phyloP scores from a whole-genome alignment of 2,797 vertebrate species.

The Hozukius guyotensis region DNA sequence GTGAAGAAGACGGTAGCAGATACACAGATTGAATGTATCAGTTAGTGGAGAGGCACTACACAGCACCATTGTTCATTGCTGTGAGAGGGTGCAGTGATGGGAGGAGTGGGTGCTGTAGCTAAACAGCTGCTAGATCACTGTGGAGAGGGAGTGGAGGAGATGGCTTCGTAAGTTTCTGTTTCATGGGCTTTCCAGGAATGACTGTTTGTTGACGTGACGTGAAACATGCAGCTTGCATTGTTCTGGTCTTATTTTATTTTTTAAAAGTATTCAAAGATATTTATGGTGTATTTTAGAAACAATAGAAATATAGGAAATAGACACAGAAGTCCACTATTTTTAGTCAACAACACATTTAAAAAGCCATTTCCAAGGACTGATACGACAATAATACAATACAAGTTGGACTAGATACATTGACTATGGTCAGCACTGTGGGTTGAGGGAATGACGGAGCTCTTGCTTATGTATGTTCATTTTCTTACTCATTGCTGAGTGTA shows the following conservation, averaged over 20 bases:
- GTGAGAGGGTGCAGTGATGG: constrained; percentile 64
- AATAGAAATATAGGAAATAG: too few species aligned
- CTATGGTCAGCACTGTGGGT: constrained; percentile 29
- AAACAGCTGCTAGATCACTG: constrained; percentile 64
- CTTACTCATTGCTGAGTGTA: constrained; percentile 46
- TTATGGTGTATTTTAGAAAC: neutral
- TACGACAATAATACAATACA: neutral
- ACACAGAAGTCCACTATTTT: neutral
- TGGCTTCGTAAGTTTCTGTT: constrained; percentile 29
- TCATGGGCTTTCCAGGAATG: constrained; percentile 7
- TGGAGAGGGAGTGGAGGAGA: constrained; percentile 46
- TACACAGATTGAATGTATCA: constrained; percentile 21
- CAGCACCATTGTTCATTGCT: constrained; percentile 67
- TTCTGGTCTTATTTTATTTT: neutral
- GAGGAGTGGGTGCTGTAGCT: constrained; percentile 58
- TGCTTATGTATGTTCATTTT: constrained; percentile 34
- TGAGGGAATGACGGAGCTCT: constrained; percentile 41
- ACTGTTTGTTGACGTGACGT: constrained; percentile 16
- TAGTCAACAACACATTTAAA: neutral
- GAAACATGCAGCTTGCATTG: neutral
- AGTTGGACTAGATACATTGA: neutral
- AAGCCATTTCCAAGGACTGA: neutral
- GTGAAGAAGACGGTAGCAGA: constrained; percentile 10
- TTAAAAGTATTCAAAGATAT: neutral
- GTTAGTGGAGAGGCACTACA: constrained; percentile 53